These are phyloP conservation scores for Babylonia areolata DNA, from an alignment of 1,140 invertebrate species.

Conservation along the genomic window DNA sequence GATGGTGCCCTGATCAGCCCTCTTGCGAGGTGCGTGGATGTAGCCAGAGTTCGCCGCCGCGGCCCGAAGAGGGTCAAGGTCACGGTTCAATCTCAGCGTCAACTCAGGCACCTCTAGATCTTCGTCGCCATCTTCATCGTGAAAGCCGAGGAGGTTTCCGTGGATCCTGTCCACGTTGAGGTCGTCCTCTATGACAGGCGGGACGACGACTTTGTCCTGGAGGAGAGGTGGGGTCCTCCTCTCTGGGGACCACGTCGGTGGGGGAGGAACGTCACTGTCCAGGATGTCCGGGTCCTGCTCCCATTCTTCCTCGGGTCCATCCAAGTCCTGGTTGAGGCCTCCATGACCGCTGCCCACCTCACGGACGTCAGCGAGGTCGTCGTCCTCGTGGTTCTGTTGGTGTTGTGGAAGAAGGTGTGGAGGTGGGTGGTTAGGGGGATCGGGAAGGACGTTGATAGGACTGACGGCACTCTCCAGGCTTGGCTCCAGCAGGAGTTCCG, in stretches of 20 bases:
- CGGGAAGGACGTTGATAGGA: neutral
- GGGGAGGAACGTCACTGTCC: neutral
- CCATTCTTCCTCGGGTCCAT: neutral
- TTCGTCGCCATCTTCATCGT: neutral
- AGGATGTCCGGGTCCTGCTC: neutral
- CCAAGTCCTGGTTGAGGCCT: neutral
- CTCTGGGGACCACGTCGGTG: neutral
- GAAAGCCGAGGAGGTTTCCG: neutral
- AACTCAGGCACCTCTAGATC: neutral
- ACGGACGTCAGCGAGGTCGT: too few species aligned
- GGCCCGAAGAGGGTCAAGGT: neutral
- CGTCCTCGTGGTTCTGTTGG: neutral
- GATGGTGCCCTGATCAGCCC: neutral
- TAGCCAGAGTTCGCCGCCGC: neutral
- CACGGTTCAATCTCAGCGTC: neutral
- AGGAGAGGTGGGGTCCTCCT: neutral
- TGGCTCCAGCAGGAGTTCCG: neutral
- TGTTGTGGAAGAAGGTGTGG: neutral
- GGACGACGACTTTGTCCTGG: neutral
- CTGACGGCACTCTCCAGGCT: slow-evolving; percentile 1
- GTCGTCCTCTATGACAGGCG: neutral
- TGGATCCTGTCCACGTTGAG: too few species aligned
- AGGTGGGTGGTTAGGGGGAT: neutral
- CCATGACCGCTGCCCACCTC: too few species aligned
- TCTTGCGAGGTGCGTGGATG: neutral